phyloP scores from a whole-genome alignment of 1,140 invertebrate species.

The Mercenaria mercenaria region DNA sequence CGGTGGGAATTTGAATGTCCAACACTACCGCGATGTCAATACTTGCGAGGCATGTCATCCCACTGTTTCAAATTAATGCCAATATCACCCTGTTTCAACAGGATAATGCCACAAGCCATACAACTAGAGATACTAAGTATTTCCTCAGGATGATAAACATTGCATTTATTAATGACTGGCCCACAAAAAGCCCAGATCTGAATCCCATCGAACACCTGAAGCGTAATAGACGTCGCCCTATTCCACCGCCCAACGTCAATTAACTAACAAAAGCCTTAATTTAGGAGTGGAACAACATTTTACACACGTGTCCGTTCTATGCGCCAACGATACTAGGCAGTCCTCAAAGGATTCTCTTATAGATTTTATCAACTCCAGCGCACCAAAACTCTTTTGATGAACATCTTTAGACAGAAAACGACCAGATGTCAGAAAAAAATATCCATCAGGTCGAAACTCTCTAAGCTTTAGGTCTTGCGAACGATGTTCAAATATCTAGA shows the following conservation, averaged over 20 bases:
- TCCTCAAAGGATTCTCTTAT: not conserved
- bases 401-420: no score
- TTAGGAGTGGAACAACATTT: not conserved
- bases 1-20: not conserved
- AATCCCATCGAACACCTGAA: not conserved
- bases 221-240: not conserved
- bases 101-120: conserved; percentile 24
- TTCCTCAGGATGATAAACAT: not conserved
- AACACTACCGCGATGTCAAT: not conserved
- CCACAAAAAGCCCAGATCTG: not conserved
- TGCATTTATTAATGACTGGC: not conserved
- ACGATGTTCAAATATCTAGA: no score
- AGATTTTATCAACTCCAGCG: no score
- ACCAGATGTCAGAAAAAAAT: no score
- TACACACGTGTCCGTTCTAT: not conserved
- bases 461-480: no score
- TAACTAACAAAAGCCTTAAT: not conserved
- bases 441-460: no score
- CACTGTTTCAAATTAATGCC: conserved; percentile 24
- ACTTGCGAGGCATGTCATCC: not conserved
- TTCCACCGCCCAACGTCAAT: not conserved
- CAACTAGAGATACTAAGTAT: not conserved
- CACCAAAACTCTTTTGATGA: no score
- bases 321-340: not conserved
- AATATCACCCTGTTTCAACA: conserved; percentile 33